Base-by-base conservation (phyloP, 2,888 invertebrate genomes). In the Cremastinae sp. region DNA sequence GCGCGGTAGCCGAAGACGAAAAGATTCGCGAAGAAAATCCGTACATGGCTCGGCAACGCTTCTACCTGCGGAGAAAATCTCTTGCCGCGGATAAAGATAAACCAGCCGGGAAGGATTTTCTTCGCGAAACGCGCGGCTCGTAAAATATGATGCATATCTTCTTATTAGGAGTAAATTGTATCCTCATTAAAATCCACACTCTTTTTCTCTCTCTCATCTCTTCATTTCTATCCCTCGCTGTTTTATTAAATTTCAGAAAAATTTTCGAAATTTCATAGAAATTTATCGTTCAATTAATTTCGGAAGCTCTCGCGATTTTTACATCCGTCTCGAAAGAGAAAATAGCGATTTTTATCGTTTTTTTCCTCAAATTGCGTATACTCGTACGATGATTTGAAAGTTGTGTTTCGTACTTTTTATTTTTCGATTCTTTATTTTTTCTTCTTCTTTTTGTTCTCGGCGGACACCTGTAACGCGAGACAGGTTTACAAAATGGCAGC, bases 101-200 rank as follows among this genome's bases (percentile, higher is more conserved):
- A 16, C 56, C 39, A 43, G 43, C 3, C 28, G 61, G 18, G 7
- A 39, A 58, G 28, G 49, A 41, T 39, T 51, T 39, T 49, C 59
- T 18, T n/a, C 53, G 71, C 66, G 79, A 80, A 77, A 49, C 72
- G 47, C 55, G 45, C 43, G 12, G 84, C 84, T 85, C 85, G 82
- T 87, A 87, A 87, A 87, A 87, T 86, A 87, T 84, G 84, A 86
- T 84, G 84, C 85, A 84, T 86, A 85, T 86, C 86, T 86, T 86
- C 87, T 86, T 87, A 87, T 87, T 87, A 87, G 86, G 84, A 86
- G 85, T 85, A 85, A 87, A 87, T 86, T 84, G 86, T 86, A 85
- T 86, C 83, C 87, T 87, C 85, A 86, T 88, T 87, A 87, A 76
- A 58, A 70, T 70, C 14, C 37, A 65, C 53, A 78, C 58, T 22